These are phyloP conservation scores for Momotus momota DNA, from an alignment of 2,797 vertebrate species.

Conservation along the genomic window DNA sequence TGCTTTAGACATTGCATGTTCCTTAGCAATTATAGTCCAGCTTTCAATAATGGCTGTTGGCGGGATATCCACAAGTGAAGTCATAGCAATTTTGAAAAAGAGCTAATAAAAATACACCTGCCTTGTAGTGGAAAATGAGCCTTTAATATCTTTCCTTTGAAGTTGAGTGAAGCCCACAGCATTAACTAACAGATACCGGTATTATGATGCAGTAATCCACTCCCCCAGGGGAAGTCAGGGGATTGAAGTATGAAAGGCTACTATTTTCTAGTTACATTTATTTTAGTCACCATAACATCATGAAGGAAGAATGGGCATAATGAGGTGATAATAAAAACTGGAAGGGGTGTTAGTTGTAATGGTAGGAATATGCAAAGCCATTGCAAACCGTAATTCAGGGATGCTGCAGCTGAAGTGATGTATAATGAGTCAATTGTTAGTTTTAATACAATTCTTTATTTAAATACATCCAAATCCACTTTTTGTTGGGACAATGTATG, in stretches of 20 bases:
- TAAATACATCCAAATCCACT: neutral
- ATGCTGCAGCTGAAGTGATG: neutral
- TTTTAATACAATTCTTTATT: neutral
- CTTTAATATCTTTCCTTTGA: conserved; percentile 83
- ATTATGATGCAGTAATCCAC: conserved; percentile 78
- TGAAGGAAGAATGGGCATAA: conserved; percentile 61
- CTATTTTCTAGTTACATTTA: conserved; percentile 70
- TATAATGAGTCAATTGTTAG: neutral
- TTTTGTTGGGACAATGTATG: neutral
- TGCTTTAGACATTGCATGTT: conserved; percentile 80
- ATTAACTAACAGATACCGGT: conserved; percentile 79
- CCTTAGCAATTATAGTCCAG: conserved; percentile 83
- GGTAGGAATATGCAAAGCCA: conserved; percentile 28
- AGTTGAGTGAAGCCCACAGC: conserved; percentile 77
- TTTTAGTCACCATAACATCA: conserved; percentile 64
- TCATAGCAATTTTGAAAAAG: conserved; percentile 85
- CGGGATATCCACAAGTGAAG: conserved; percentile 81
- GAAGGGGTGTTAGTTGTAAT: conserved; percentile 38
- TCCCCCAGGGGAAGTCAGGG: conserved; percentile 61
- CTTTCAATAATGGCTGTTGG: conserved; percentile 82
- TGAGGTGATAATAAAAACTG: conserved; percentile 57
- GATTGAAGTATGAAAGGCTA: conserved; percentile 72
- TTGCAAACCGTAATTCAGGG: neutral
- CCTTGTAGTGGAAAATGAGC: conserved; percentile 81
- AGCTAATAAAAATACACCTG: conserved; percentile 92